Conservation (phyloP, 2,113 vertebrate species). For the Phrynosoma platyrhinos region DNA sequence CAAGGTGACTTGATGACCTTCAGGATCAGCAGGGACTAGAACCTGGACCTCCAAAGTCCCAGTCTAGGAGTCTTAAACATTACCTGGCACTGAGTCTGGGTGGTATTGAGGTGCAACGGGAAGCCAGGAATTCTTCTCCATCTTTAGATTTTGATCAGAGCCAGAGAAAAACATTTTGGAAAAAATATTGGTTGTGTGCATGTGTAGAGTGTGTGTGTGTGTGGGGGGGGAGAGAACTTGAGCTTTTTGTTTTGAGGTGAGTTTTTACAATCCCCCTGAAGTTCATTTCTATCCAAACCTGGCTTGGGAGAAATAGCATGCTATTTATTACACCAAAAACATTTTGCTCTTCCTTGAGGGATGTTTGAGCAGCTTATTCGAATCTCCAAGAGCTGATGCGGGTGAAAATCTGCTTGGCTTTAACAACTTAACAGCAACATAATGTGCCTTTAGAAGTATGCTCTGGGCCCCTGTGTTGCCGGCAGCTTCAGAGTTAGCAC, state of each 20-base stretch:
- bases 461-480: background rate
- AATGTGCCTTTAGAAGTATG: background rate
- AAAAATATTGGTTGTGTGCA: too few species aligned
- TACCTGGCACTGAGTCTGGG: background rate
- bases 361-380: background rate
- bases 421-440: background rate
- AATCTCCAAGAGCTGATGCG: background rate
- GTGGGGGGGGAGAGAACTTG: too few species aligned
- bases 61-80: too few species aligned
- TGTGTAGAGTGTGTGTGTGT: too few species aligned
- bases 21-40: too few species aligned
- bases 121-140: background rate
- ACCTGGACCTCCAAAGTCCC: too few species aligned
- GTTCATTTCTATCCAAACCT: background rate
- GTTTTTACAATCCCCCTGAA: too few species aligned
- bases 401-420: background rate
- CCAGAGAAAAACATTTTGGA: background rate
- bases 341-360: background rate
- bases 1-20: too few species aligned
- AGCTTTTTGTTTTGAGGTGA: background rate
- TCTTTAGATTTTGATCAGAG: background rate
- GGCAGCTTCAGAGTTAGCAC: background rate
- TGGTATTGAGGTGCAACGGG: background rate
- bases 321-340: background rate
- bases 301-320: background rate